These are phyloP conservation scores for Coenonympha glycerion DNA, from an alignment of 2,888 invertebrate genomes.

Conservation along the genomic window DNA sequence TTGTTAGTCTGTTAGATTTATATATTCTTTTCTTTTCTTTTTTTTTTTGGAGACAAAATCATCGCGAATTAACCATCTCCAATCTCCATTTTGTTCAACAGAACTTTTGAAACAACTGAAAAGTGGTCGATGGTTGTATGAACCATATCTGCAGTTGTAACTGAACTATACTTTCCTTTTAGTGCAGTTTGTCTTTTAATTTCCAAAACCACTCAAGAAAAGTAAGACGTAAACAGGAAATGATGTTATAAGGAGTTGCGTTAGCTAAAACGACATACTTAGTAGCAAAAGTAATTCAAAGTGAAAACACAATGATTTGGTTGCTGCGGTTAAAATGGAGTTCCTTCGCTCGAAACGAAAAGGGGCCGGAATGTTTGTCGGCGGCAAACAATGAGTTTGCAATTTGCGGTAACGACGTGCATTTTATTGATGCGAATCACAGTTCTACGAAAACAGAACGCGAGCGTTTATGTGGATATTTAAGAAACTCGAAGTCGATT, in stretches of 20 bases:
- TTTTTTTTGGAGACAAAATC: too few relatives aligned
- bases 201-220: too few relatives aligned
- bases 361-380: slow-evolving; percentile 65
- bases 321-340: slow-evolving; percentile 59
- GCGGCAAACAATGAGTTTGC: slow-evolving; percentile 68
- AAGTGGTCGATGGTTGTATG: too few relatives aligned
- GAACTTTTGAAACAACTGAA: too few relatives aligned
- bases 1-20: too few relatives aligned
- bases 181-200: too few relatives aligned
- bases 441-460: slow-evolving; percentile 50
- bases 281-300: slow-evolving; percentile 14
- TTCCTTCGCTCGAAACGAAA: slow-evolving; percentile 63
- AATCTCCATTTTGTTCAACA: too few relatives aligned
- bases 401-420: slow-evolving; percentile 64
- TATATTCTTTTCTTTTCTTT: too few relatives aligned
- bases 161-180: too few relatives aligned
- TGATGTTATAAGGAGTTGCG: background rate
- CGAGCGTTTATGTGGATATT: background rate
- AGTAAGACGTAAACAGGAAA: background rate
- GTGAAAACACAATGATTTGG: slow-evolving; percentile 47
- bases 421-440: slow-evolving; percentile 66
- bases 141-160: too few relatives aligned
- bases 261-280: slow-evolving; percentile 5
- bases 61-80: too few relatives aligned
- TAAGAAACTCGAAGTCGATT: too few relatives aligned